Percentiles rank a stretch among this genome's conserved stretches.
phyloP scores from a whole-genome alignment of 2,888 invertebrate species.

The Carcina quercana region DNA sequence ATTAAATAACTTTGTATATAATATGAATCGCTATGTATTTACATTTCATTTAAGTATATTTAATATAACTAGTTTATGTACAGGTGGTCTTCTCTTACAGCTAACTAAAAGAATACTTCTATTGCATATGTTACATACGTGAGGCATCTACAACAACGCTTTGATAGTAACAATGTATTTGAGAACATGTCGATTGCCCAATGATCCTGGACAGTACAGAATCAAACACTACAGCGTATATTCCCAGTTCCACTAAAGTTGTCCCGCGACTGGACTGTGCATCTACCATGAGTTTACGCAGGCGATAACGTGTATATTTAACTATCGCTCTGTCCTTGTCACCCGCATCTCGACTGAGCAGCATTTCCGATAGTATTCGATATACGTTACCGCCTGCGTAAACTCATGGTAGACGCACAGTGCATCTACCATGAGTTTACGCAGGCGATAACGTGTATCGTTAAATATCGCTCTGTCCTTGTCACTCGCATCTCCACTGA shows the following conservation, averaged over 20 bases:
- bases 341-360: too few relatives aligned
- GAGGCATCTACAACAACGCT: neutral
- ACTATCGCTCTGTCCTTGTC: too few relatives aligned
- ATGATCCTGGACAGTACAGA: neutral
- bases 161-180: neutral
- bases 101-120: neutral
- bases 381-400: too few relatives aligned
- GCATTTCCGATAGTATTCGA: too few relatives aligned
- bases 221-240: neutral
- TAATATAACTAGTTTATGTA: constrained; percentile 15
- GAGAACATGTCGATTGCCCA: neutral
- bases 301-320: too few relatives aligned
- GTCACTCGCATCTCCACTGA: too few relatives aligned
- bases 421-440: too few relatives aligned
- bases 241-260: neutral
- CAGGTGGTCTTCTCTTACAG: constrained; percentile 21
- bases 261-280: neutral
- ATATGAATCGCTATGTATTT: constrained; percentile 10
- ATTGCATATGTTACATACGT: neutral
- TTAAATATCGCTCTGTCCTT: too few relatives aligned
- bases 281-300: too few relatives aligned
- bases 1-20: constrained; percentile 11
- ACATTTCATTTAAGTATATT: constrained; percentile 7
- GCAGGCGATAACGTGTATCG: too few relatives aligned
- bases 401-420: too few relatives aligned